Evolutionary conservation across 2,113 vertebrate genomes (phyloP), one percentile per base, ranked within the genome.

Genomic region (Chlorodrepanis virens): DNA sequence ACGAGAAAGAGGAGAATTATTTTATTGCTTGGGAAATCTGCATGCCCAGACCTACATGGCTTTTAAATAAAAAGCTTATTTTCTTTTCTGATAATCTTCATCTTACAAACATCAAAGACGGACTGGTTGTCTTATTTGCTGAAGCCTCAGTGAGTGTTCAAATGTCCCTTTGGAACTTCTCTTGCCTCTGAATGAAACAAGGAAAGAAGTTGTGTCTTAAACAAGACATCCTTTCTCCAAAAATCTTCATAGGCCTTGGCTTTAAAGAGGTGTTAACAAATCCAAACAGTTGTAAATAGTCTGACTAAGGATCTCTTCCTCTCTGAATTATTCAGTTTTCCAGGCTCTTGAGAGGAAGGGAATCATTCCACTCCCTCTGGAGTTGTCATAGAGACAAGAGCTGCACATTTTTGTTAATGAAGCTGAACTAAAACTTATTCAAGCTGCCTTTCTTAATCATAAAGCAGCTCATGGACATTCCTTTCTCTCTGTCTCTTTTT

Each of bases 311-410:
- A 83, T 91, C 84, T 93, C 89, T 95, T 96, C 89, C 76, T 81
- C 76, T 91, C 83, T 65, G 70, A 90, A 77, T 88, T 88, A 87
- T 22, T 95, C 87, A 91, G 68, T 64, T 90, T 93, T 95, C 79
- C 83, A 94, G 65, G n/a, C 87, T 82, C 87, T 91, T 79, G 84
- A 89, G 92, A 83, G 70, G 61, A 77, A 85, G 52, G 72, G 85
- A 93, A 83, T 96, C 91, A 96, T 94, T 97, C 91, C 45, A 45
- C 57, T 91, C 53, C 77, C 76, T 94, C 74, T 79, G 40, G 85
- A 95, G 93, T 95, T 96, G 91, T 97, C 94, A 94, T 95, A 95
- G 95, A 94, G 87, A 96, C 87, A 90, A 90, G 91, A 83, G 67
- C 78, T 91, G 74, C 75, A 74, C 74, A 42, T 93, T 91, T 96